phyloP scores from a whole-genome alignment of 2,888 invertebrate genomes.

The Papilio elwesi region DNA sequence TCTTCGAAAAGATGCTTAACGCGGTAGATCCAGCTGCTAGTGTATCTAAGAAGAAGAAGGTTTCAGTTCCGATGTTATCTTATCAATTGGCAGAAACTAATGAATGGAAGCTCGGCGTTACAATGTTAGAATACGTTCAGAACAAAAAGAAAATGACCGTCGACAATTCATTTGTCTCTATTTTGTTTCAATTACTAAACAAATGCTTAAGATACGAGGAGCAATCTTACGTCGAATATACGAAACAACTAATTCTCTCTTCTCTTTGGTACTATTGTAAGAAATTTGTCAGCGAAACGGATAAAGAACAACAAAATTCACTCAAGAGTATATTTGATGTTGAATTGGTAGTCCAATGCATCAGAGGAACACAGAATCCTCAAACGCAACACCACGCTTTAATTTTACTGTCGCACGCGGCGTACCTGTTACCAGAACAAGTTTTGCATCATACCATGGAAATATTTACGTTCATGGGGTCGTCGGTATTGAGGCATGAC shows the following conservation, averaged over 20 bases:
- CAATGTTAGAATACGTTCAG: slow-evolving; percentile 92
- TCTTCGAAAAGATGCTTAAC: slow-evolving; percentile 85
- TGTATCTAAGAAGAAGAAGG: slow-evolving; percentile 70
- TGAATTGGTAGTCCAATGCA: slow-evolving; percentile 93
- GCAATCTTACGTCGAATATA: slow-evolving; percentile 92
- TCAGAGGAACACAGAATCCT: slow-evolving; percentile 95
- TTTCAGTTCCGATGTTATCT: slow-evolving; percentile 76
- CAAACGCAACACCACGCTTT: slow-evolving; percentile 98
- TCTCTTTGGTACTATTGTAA: slow-evolving; percentile 89
- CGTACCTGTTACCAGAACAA: slow-evolving; percentile 90
- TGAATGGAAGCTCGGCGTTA: slow-evolving; percentile 91
- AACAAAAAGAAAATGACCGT: slow-evolving; percentile 91
- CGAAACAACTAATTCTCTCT: slow-evolving; percentile 93
- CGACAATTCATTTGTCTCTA: slow-evolving; percentile 86
- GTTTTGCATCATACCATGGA: slow-evolving; percentile 97
- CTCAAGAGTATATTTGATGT: slow-evolving; percentile 86
- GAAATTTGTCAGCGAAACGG: slow-evolving; percentile 77
- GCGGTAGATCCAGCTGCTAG: slow-evolving; percentile 68
- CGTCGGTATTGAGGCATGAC: slow-evolving; percentile 95
- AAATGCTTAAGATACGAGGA: slow-evolving; percentile 92
- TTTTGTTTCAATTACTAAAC: slow-evolving; percentile 91
- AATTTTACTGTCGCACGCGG: slow-evolving; percentile 91
- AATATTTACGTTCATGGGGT: slow-evolving; percentile 99
- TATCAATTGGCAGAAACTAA: slow-evolving; percentile 86
- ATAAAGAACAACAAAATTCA: slow-evolving; percentile 70